Conservation (phyloP, 2,113 vertebrate species). For the Sinocyclocheilus rhinocerous region DNA sequence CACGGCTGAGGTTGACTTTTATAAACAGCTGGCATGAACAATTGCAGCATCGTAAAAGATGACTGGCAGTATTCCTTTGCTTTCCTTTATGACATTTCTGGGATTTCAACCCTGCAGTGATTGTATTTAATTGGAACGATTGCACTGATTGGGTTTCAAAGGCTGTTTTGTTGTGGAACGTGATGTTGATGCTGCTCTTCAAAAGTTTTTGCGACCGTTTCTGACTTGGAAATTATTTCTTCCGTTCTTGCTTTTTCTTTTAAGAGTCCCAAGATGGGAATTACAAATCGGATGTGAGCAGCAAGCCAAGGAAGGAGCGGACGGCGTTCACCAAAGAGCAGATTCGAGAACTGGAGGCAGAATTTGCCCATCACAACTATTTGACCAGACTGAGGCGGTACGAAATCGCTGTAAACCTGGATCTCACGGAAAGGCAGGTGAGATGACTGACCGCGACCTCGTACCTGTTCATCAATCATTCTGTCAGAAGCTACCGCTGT, state of each 20-base stretch:
- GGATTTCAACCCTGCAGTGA: constrained; percentile 42
- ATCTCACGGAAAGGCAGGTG: constrained; percentile 99
- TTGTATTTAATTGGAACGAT: constrained; percentile 50
- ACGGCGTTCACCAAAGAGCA: constrained; percentile 99
- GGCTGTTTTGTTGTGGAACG: background rate
- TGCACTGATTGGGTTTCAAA: constrained; percentile 15
- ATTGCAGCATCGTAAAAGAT: constrained; percentile 62
- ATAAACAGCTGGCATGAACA: constrained; percentile 70
- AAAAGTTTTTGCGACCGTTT: constrained; percentile 8
- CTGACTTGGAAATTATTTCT: constrained; percentile 56
- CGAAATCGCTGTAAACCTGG: constrained; percentile 97
- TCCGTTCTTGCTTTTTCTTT: constrained; percentile 63
- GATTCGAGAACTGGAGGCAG: constrained; percentile 96
- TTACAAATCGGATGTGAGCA: constrained; percentile 94
- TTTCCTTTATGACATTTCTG: constrained; percentile 59
- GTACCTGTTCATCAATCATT: constrained; percentile 15
- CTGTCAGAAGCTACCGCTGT: constrained; percentile 59
- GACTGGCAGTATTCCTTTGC: constrained; percentile 62
- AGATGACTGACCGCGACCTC: constrained; percentile 21
- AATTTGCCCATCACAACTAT: constrained; percentile 99
- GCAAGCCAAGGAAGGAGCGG: constrained; percentile 97
- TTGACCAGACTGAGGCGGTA: constrained; percentile 95
- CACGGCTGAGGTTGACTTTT: constrained; percentile 62
- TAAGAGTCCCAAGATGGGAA: constrained; percentile 96
- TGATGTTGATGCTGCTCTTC: background rate